Conservation (phyloP, 2,113 vertebrate genomes). For the Seriola quinqueradiata region DNA sequence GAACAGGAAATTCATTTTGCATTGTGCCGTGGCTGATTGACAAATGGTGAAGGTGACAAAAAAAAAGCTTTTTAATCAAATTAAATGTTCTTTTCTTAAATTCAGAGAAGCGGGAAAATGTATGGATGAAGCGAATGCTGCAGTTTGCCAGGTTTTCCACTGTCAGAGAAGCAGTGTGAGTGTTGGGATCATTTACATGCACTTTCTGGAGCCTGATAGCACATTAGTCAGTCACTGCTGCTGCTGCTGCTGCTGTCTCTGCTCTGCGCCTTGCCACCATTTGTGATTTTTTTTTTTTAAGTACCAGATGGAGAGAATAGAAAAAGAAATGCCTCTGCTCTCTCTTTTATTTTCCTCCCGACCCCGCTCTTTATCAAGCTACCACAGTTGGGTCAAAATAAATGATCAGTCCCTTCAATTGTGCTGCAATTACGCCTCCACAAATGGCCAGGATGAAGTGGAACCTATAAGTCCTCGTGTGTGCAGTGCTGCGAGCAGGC, state of each 20-base stretch:
- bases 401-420: constrained; percentile 12
- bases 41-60: neutral
- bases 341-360: neutral
- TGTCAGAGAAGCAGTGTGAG: constrained; percentile 4
- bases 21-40: neutral
- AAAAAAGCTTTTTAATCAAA: constrained; percentile 15
- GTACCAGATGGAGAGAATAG: neutral
- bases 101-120: constrained; percentile 21
- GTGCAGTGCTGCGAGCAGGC: neutral
- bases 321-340: neutral
- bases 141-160: neutral
- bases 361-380: neutral
- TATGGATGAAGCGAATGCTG: neutral
- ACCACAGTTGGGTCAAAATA: neutral
- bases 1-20: neutral
- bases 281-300: neutral
- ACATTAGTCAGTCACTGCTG: neutral
- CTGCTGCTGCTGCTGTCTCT: neutral
- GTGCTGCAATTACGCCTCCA: constrained; percentile 17
- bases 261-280: neutral
- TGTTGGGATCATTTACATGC: constrained; percentile 7
- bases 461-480: constrained; percentile 9
- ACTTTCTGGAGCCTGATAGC: constrained; percentile 10
- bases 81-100: constrained; percentile 14
- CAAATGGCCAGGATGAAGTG: neutral